Evolutionary conservation across 2,888 invertebrate species (phyloP).

Genomic region (Acanthoscelides obtectus): DNA sequence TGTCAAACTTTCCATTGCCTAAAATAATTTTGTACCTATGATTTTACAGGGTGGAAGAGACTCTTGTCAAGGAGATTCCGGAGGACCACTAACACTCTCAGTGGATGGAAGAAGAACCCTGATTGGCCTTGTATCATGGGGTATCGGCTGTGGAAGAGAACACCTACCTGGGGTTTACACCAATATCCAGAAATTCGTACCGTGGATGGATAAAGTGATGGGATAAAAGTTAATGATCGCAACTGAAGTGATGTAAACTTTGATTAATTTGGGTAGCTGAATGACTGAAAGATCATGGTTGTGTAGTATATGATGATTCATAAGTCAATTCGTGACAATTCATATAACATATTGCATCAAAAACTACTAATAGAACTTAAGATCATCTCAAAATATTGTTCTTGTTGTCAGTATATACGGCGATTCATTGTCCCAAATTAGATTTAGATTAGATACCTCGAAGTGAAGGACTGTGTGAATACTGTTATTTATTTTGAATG

Average conservation of each 20-base stretch:
- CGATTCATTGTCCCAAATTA: too few relatives aligned
- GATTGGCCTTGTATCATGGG: constrained; percentile 88
- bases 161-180: constrained; percentile 89
- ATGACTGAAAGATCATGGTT: background rate
- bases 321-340: too few relatives aligned
- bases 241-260: background rate
- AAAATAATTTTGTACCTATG: background rate
- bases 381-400: too few relatives aligned
- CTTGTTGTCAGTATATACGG: too few relatives aligned
- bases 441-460: too few relatives aligned
- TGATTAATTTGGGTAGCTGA: background rate
- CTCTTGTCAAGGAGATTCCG: constrained; percentile 75
- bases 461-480: background rate
- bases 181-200: constrained; percentile 87
- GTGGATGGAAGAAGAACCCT: constrained; percentile 81
- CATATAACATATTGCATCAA: too few relatives aligned
- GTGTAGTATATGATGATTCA: background rate
- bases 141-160: constrained; percentile 85
- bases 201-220: constrained; percentile 85
- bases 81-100: constrained; percentile 83
- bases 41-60: constrained; percentile 60
- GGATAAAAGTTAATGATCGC: constrained; percentile 42
- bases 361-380: too few relatives aligned
- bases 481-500: background rate
- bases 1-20: too few relatives aligned